These are phyloP conservation scores for Xanthia togata DNA, from an alignment of 2,888 invertebrate genomes.

Conservation along the genomic window DNA sequence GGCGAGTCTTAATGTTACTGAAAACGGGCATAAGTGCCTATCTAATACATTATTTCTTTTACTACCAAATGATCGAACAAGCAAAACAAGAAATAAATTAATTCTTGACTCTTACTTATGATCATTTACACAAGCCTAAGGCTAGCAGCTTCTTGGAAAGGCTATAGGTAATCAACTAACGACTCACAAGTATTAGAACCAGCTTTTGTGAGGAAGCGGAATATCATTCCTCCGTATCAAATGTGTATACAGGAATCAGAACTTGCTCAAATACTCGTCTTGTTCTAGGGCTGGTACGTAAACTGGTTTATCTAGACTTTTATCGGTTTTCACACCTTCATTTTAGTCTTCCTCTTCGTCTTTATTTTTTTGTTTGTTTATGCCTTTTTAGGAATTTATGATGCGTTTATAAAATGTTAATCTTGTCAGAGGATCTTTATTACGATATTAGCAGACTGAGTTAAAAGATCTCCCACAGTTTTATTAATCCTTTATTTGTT, in stretches of 20 bases:
- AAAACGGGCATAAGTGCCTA: neutral
- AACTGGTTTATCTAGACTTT: conserved; percentile 27
- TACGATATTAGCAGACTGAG: neutral
- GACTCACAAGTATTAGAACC: conserved; percentile 45
- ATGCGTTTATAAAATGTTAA: conserved; percentile 2
- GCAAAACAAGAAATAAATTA: conserved; percentile 18
- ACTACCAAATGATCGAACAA: neutral
- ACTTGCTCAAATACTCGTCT: conserved; percentile 50
- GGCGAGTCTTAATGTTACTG: neutral
- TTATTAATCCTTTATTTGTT: neutral
- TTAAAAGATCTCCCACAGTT: neutral
- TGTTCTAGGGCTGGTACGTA: conserved; percentile 33
- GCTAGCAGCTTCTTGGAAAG: conserved; percentile 49
- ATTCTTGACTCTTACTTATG: conserved; percentile 23
- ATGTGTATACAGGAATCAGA: conserved; percentile 57
- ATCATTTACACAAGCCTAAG: conserved; percentile 31
- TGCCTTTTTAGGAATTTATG: neutral
- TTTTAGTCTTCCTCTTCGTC: conserved; percentile 32
- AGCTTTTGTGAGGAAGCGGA: conserved; percentile 77
- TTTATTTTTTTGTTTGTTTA: neutral
- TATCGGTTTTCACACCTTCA: conserved; percentile 6
- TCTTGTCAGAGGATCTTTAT: conserved; percentile 4
- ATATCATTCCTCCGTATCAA: conserved; percentile 60
- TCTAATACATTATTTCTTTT: neutral
- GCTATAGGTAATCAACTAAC: conserved; percentile 40